Conservation (phyloP, 1,140 invertebrate species). For the Telenomus remus region DNA sequence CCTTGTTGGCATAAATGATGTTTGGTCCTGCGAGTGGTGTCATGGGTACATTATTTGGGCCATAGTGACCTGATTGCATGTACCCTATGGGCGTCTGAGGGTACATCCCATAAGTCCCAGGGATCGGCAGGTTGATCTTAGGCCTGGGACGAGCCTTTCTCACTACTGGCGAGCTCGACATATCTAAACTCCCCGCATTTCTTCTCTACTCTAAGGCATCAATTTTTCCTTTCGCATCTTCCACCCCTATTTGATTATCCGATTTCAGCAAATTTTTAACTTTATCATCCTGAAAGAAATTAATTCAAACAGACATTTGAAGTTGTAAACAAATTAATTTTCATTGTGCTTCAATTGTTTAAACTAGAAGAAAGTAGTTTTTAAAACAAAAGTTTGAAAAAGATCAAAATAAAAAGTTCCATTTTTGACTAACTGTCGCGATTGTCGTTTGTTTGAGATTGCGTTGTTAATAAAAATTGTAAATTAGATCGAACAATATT, state of each 20-base stretch:
- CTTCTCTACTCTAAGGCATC: background rate
- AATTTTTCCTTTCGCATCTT: slow-evolving; percentile 23
- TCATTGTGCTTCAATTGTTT: too few species aligned
- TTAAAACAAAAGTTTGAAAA: too few species aligned
- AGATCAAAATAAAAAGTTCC: too few species aligned
- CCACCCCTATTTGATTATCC: background rate
- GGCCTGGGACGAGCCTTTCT: slow-evolving; percentile 70
- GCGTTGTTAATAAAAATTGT: too few species aligned
- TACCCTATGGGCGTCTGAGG: slow-evolving; percentile 65
- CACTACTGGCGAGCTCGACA: slow-evolving; percentile 66
- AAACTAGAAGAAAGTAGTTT: too few species aligned
- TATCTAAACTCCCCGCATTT: slow-evolving; percentile 32
- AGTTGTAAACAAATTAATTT: too few species aligned
- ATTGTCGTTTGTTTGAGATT: too few species aligned
- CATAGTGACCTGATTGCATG: slow-evolving; percentile 69
- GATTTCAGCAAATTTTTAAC: slow-evolving; percentile 2
- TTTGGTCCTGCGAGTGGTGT: slow-evolving; percentile 74
- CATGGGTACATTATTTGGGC: slow-evolving; percentile 72
- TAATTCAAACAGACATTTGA: too few species aligned
- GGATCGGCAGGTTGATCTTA: slow-evolving; percentile 77
- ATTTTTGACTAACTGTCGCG: too few species aligned
- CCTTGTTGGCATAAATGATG: slow-evolving; percentile 79
- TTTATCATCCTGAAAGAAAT: background rate
- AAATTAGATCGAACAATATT: too few species aligned
- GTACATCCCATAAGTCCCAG: slow-evolving; percentile 69